These are phyloP conservation scores for Chrosomus eos DNA, from an alignment of 2,797 vertebrate species.

Conservation along the genomic window DNA sequence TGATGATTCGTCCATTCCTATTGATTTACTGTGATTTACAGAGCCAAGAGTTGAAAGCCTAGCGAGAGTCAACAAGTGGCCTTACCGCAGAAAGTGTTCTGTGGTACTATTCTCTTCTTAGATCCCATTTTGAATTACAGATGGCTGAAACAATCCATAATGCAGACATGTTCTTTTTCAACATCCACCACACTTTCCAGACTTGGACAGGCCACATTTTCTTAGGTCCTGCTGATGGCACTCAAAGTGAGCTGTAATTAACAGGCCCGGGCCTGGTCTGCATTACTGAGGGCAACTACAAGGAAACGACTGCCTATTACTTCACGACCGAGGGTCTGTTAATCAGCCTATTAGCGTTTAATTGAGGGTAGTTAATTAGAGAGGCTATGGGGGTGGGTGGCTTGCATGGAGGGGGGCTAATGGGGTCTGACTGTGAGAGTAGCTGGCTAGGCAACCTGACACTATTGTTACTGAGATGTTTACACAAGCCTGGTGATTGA, in stretches of 20 bases:
- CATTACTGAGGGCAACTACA: constrained; percentile 71
- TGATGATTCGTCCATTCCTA: constrained; percentile 52
- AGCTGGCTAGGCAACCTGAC: constrained; percentile 72
- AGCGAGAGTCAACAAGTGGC: constrained; percentile 60
- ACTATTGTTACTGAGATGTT: constrained; percentile 71
- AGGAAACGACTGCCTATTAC: constrained; percentile 78
- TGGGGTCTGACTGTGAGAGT: constrained; percentile 66
- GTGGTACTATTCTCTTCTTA: constrained; percentile 12
- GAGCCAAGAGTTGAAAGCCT: constrained; percentile 52
- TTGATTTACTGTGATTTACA: constrained; percentile 60
- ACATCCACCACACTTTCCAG: constrained; percentile 48
- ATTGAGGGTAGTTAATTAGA: constrained; percentile 82
- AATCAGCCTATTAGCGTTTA: constrained; percentile 82
- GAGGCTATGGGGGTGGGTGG: constrained; percentile 66
- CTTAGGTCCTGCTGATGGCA: constrained; percentile 23
- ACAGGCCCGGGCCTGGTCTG: constrained; percentile 63
- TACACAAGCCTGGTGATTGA: constrained; percentile 72
- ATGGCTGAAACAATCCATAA: constrained; percentile 43
- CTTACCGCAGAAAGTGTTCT: constrained; percentile 55
- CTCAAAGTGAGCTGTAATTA: constrained; percentile 65
- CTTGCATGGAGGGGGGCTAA: constrained; percentile 59
- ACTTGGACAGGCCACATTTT: constrained; percentile 29
- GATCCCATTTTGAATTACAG: constrained; percentile 54
- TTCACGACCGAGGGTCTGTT: constrained; percentile 74
- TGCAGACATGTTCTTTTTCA: constrained; percentile 36